Evolutionary conservation across 2,888 invertebrate genomes (phyloP), one percentile per base, ranked within the genome.

Genomic region (Sesia apiformis): DNA sequence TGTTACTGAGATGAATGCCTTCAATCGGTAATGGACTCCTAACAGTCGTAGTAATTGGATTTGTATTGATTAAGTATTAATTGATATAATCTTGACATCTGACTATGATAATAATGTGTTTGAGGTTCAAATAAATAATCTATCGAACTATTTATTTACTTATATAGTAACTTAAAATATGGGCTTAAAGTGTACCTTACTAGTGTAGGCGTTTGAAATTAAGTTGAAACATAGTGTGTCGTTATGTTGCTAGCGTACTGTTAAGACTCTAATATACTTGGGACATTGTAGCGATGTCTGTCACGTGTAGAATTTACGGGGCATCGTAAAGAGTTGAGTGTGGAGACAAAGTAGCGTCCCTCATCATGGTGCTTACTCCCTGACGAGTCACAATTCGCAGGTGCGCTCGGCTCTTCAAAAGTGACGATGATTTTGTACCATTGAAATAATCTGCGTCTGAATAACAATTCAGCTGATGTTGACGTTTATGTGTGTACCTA

Each of bases 1-100:
- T 67, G 65, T 63, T 64, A 63, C 63, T 55, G 60, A 58, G 60
- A 60, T 57, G 60, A 60, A 60, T 58, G 58, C 61, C 61, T 38
- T 5, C 8, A 46, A 46, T 46, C 46, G 4, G 46, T 46, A 46
- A 8, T 8, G 46, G 46, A 46, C 8, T 23, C 23, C 23, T 23
- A 23, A 23, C 23, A 23, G 23, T 23, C 23, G 23, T 23, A 23
- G 23, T 23, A 23, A 23, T 2, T 23, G 23, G 23, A 23, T 23
- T 23, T 2, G 23, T 23, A 23, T 23, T 5, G 46, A 46, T 46
- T 46, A 23, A 23, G 8, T 46, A 46, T 46, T 46, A 46, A 8
- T 46, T 23, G 23, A 46, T 4, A n/a, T 46, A 46, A 46, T 46
- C 46, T 46, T 46, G 7, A 23, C 46, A 4, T 46, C n/a, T 8